phyloP scores from a whole-genome alignment of 2,797 vertebrate genomes.

The Characodon lateralis region DNA sequence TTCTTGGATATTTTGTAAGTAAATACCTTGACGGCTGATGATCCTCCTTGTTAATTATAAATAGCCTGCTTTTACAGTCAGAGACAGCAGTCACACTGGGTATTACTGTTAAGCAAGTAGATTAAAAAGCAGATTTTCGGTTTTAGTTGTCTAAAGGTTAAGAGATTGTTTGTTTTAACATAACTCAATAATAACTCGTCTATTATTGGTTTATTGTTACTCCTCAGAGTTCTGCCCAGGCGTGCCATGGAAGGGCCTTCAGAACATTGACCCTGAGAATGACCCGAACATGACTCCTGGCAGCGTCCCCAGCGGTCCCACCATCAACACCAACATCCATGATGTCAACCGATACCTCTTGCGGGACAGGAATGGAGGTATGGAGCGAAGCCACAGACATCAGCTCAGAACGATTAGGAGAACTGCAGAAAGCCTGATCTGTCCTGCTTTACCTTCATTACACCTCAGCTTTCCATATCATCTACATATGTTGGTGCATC shows the following conservation, averaged over 20 bases:
- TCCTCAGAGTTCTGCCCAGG: slow-evolving; percentile 94
- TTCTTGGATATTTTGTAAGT: too few relatives aligned
- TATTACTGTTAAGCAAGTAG: too few relatives aligned
- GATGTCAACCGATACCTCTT: slow-evolving; percentile 98
- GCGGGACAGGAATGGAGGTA: slow-evolving; percentile 93
- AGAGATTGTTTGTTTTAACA: too few relatives aligned
- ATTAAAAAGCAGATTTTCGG: neutral
- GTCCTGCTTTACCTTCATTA: fast-evolving
- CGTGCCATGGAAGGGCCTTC: slow-evolving; percentile 98
- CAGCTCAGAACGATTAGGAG: neutral
- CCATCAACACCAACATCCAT: slow-evolving; percentile 98
- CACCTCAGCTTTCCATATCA: neutral
- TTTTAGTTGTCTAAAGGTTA: too few relatives aligned
- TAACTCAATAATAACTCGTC: neutral
- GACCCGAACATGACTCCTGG: slow-evolving; percentile 98
- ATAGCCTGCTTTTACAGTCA: too few relatives aligned
- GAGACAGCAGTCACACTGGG: too few relatives aligned
- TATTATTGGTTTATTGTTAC: neutral
- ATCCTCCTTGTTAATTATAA: too few relatives aligned
- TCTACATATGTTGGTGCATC: slow-evolving; percentile 6
- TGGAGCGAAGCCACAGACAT: slow-evolving; percentile 5
- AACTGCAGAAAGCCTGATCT: neutral
- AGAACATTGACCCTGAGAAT: slow-evolving; percentile 98
- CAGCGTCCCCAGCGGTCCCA: slow-evolving; percentile 94
- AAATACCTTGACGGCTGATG: too few relatives aligned